Conservation (phyloP, 2,113 vertebrate species). For the Oreamnos americanus region DNA sequence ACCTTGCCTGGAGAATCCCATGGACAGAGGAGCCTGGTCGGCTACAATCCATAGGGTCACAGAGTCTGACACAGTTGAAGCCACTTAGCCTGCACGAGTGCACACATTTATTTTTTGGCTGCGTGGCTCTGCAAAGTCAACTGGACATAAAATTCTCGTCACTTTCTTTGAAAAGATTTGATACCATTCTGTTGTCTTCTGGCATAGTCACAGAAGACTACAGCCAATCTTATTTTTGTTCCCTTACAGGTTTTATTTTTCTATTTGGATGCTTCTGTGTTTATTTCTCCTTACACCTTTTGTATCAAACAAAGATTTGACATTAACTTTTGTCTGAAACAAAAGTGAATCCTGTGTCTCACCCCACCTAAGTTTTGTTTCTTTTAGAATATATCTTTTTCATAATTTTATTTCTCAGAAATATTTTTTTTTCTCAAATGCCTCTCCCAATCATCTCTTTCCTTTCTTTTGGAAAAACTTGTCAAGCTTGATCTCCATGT, state of each 20-base stretch:
- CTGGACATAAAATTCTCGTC: neutral
- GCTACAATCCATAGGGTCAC: neutral
- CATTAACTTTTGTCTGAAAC: neutral
- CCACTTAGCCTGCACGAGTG: rapidly evolving
- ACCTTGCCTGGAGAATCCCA: neutral
- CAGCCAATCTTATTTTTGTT: neutral
- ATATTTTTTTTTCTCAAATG: neutral
- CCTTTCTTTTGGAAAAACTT: neutral
- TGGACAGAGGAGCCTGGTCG: neutral
- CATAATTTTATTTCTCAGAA: neutral
- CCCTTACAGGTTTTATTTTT: neutral
- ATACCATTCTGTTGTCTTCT: neutral
- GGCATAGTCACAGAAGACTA: neutral
- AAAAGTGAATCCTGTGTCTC: neutral
- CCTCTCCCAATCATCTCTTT: neutral
- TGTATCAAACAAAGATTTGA: neutral
- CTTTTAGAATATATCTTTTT: neutral
- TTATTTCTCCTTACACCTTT: neutral
- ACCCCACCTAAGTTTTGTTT: neutral
- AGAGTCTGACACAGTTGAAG: neutral
- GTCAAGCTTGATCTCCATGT: neutral
- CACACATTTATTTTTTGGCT: neutral
- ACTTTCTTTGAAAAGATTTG: neutral
- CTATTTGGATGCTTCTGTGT: neutral
- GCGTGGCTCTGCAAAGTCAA: neutral